Conservation (phyloP, 30 jellyfish, hydroid and myxozoan genomes). For the Sanderia malayensis region DNA sequence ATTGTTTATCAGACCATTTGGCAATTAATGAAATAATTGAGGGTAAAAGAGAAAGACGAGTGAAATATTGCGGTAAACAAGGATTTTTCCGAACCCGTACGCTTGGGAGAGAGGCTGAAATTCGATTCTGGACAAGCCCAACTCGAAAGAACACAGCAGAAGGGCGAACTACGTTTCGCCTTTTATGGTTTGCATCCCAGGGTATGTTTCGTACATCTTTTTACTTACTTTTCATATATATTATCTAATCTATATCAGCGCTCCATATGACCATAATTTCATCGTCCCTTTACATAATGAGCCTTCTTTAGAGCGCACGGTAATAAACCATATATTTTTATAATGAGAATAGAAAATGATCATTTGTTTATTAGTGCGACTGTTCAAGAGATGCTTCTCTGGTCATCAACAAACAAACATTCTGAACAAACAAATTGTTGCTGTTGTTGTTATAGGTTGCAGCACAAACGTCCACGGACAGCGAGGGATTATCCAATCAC, state of each 20-base stretch:
- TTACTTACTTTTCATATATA: too few species aligned
- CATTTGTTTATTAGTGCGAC: too few species aligned
- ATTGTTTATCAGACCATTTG: slow-evolving; percentile 55
- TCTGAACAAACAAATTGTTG: too few species aligned
- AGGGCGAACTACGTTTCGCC: slow-evolving; percentile 32
- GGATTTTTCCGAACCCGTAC: slow-evolving; percentile 58
- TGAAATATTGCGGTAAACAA: slow-evolving; percentile 48
- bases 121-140: slow-evolving; percentile 58
- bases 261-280: too few species aligned
- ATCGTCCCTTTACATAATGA: too few species aligned
- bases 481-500: slow-evolving; percentile 68
- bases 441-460: too few species aligned
- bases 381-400: too few species aligned
- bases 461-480: slow-evolving; percentile 47
- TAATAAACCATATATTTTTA: too few species aligned
- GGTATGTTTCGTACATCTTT: slow-evolving; percentile 10
- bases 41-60: slow-evolving; percentile 48
- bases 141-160: slow-evolving; percentile 7
- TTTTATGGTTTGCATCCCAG: slow-evolving; percentile 53
- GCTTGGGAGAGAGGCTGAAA: slow-evolving; percentile 63
- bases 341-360: too few species aligned
- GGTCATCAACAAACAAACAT: too few species aligned
- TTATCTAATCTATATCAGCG: too few species aligned
- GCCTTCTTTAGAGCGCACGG: too few species aligned
- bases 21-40: slow-evolving; percentile 61